Percentiles rank a stretch among this genome's conserved stretches.
phyloP scores from a whole-genome alignment of 2,797 vertebrate genomes.

The Telmatherina bonti region DNA sequence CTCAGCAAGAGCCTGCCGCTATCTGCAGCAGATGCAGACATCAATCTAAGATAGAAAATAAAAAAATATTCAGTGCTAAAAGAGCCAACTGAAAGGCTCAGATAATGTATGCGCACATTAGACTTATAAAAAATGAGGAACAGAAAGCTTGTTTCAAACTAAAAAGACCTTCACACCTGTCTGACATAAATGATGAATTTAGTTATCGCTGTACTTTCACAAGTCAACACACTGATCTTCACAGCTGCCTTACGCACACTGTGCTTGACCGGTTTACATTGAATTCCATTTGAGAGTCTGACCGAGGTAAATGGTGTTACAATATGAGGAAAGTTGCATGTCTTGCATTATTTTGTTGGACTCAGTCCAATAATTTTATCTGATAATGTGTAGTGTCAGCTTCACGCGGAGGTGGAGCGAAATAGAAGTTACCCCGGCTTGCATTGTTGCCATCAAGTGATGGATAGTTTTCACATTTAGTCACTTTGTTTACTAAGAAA shows the following conservation, averaged over 20 bases:
- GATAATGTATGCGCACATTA: slow-evolving; percentile 8
- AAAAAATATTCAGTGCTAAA: slow-evolving; percentile 6
- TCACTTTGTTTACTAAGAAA: background rate
- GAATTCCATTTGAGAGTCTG: background rate
- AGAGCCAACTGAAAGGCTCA: slow-evolving; percentile 25
- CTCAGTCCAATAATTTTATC: no score
- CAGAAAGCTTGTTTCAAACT: background rate
- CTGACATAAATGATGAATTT: background rate
- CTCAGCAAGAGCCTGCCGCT: slow-evolving; percentile 40
- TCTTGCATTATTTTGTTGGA: no score
- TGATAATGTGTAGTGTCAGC: no score
- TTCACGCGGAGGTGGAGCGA: no score
- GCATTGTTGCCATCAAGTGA: background rate
- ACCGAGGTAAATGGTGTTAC: no score
- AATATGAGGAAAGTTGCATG: no score
- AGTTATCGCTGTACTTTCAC: background rate
- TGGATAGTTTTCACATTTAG: background rate
- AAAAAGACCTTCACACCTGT: background rate
- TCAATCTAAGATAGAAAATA: slow-evolving; percentile 43
- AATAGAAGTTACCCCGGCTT: background rate
- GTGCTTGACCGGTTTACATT: background rate
- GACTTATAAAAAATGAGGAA: background rate
- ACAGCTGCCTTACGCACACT: background rate
- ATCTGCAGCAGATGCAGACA: slow-evolving; percentile 41
- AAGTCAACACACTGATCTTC: background rate